Conservation (phyloP, 2,113 vertebrate species). For the Meleagris gallopavo region DNA sequence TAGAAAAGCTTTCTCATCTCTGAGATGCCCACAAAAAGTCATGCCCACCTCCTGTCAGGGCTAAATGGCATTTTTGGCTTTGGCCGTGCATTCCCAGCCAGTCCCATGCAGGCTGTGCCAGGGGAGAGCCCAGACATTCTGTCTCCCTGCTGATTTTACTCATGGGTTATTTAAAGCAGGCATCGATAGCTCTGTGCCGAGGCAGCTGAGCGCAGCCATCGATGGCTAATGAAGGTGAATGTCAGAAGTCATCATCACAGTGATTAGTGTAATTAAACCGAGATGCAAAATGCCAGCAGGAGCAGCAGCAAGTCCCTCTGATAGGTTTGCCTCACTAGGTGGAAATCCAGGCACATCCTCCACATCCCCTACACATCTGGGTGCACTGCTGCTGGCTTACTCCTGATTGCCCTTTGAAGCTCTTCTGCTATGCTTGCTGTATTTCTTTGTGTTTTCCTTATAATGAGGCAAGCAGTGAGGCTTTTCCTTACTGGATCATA, state of each 20-base stretch:
- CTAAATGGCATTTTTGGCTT: neutral
- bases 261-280: slow-evolving; percentile 33
- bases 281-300: neutral
- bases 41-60: neutral
- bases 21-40: neutral
- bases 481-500: neutral
- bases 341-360: neutral
- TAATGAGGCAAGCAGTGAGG: neutral
- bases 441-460: neutral
- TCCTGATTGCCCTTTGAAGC: neutral
- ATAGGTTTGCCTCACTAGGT: neutral
- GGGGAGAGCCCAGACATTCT: slow-evolving; percentile 36
- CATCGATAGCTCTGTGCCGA: slow-evolving; percentile 28
- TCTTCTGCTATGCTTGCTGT: neutral
- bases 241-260: slow-evolving; percentile 19
- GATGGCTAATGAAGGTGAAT: slow-evolving; percentile 62
- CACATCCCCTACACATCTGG: neutral
- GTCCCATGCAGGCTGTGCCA: neutral
- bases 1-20: neutral
- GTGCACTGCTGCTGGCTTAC: neutral
- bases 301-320: neutral
- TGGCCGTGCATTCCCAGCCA: slow-evolving; percentile 2
- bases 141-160: slow-evolving; percentile 55
- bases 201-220: neutral
- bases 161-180: slow-evolving; percentile 64